Conservation (phyloP, 1,140 invertebrate species). For the Reticulitermes speratus region DNA sequence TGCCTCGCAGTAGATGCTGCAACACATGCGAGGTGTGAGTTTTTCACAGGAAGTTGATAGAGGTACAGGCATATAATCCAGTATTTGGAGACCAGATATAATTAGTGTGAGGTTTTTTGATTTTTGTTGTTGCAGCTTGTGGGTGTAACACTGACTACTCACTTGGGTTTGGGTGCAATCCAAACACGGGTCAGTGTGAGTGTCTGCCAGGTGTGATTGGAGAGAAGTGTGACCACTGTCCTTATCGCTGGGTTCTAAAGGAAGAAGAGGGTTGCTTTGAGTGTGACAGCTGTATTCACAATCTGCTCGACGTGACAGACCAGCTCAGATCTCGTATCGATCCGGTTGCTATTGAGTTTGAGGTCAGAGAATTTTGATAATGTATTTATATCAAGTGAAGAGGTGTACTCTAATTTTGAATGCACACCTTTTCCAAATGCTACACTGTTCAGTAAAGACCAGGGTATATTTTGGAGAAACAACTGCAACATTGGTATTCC, state of each 20-base stretch:
- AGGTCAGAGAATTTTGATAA: conserved; percentile 49
- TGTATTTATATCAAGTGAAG: background rate
- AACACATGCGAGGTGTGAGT: too few species aligned
- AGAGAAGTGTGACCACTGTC: conserved; percentile 92
- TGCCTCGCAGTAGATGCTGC: too few species aligned
- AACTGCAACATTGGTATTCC: too few species aligned
- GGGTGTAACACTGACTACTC: conserved; percentile 86
- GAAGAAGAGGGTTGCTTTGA: conserved; percentile 70
- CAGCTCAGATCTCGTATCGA: conserved; percentile 61
- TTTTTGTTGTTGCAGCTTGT: conserved; percentile 59
- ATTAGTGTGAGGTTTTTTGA: background rate
- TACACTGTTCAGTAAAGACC: too few species aligned
- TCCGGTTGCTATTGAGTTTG: conserved; percentile 67
- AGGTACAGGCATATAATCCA: too few species aligned
- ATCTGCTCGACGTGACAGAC: conserved; percentile 84
- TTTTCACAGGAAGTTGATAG: too few species aligned
- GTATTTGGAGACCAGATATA: too few species aligned
- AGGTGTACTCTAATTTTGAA: too few species aligned
- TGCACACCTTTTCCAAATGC: too few species aligned
- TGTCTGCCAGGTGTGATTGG: conserved; percentile 95
- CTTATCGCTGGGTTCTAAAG: conserved; percentile 76
- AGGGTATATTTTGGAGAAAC: too few species aligned
- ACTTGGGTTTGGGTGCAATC: conserved; percentile 84
- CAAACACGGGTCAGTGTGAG: conserved; percentile 85
- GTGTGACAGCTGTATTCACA: conserved; percentile 87